A percentile compares a stretch with the other conserved stretches of the same genome.
Evolutionary conservation across 2,888 invertebrate species (phyloP).

Genomic region (Sceliomorpha sp.): DNA sequence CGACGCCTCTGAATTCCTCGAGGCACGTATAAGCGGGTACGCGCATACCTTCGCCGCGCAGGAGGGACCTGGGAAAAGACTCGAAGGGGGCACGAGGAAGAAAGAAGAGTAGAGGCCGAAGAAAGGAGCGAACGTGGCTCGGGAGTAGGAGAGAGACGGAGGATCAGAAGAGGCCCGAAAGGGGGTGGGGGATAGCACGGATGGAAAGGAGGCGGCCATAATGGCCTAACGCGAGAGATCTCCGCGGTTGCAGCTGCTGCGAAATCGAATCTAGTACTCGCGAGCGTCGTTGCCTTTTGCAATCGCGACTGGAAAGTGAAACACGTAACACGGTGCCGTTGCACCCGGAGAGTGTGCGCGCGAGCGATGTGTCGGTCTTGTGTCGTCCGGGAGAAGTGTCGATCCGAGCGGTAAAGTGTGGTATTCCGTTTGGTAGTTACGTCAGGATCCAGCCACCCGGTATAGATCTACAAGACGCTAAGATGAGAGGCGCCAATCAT

Average conservation of each 20-base stretch:
- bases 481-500: slow-evolving; percentile 80
- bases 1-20: slow-evolving; percentile 53
- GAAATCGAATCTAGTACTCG: slow-evolving; percentile 60
- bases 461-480: too few species aligned
- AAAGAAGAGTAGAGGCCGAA: slow-evolving; percentile 48
- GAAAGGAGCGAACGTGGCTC: slow-evolving; percentile 42
- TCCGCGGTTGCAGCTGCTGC: slow-evolving; percentile 73
- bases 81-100: slow-evolving; percentile 41
- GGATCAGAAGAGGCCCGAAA: slow-evolving; percentile 38
- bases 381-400: too few species aligned
- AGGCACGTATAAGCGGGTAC: slow-evolving; percentile 46
- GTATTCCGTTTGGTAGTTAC: too few species aligned
- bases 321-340: slow-evolving; percentile 25
- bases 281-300: slow-evolving; percentile 56
- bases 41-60: slow-evolving; percentile 57
- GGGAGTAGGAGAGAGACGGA: slow-evolving; percentile 37
- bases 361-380: too few species aligned
- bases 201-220: slow-evolving; percentile 68
- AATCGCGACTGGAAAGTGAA: slow-evolving; percentile 50
- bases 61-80: slow-evolving; percentile 54
- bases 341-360: slow-evolving; percentile 18
- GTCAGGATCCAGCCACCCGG: too few species aligned
- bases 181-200: slow-evolving; percentile 46
- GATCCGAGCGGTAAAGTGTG: too few species aligned
- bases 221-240: slow-evolving; percentile 71